Evolutionary conservation across 2,888 invertebrate species (phyloP), one percentile per base, ranked within the genome.

Genomic region (Agonopterix subpropinquella): DNA sequence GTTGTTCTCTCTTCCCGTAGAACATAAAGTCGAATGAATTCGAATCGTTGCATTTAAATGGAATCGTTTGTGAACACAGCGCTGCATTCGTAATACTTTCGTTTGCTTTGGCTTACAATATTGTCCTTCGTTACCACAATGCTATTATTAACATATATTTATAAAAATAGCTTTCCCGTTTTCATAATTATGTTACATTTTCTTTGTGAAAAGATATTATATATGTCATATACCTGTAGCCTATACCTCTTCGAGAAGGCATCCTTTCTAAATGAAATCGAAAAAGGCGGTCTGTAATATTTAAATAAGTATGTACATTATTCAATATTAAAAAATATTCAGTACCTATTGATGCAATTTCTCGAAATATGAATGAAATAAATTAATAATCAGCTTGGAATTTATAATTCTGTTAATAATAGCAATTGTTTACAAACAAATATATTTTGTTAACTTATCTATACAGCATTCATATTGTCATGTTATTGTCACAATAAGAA

Each of bases 51-150:
- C 43, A 48, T 35, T 49, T 50, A 36, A n/a, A 62, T 67, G 65
- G 64, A 71, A 73, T 70, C 56, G 56, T 57, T 53, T 53, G 28
- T 28, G 28, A 58, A 71, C 70, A 77, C 73, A 77, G 70, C 28
- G 28, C 28, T 28, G 9, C 66, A 60, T 61, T 64, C 61, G 62
- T 80, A 80, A 83, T 83, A 84, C 83, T 81, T 70, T 75, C 67
- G 67, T 77, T 74, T 63, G 64, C 72, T 84, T 84, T 84, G 82
- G 81, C 81, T 74, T 73, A 65, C 61, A 64, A 62, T 78, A 70
- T 74, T 70, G 70, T 71, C 70, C 65, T 59, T 61, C 54, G 65
- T 64, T 64, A 49, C 50, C 52, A 51, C 48, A 35, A 15, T 59
- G 60, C 53, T 57, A 61, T 58, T 60, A 60, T 57, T 47, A 48